phyloP scores from a whole-genome alignment of 2,797 vertebrate genomes.

The Macropodus opercularis region DNA sequence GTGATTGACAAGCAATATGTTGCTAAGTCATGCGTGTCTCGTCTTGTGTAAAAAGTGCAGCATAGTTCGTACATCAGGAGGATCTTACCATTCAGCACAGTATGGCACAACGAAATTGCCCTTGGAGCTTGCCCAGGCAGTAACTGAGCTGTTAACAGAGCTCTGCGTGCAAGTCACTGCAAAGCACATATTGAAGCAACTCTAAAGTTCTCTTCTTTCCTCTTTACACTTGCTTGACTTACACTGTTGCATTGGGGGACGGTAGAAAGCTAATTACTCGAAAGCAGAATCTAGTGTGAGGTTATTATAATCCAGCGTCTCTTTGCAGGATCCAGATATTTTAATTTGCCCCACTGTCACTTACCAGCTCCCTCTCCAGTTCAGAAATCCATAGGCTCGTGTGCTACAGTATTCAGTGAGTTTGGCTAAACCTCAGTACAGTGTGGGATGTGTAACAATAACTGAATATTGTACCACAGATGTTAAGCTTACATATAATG shows the following conservation, averaged over 20 bases:
- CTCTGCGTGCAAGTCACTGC: conserved; percentile 57
- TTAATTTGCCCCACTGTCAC: conserved; percentile 20
- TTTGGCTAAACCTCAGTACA: conserved; percentile 41
- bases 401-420: conserved; percentile 34
- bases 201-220: conserved; percentile 43
- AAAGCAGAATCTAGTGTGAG: conserved; percentile 47
- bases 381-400: conserved; percentile 21
- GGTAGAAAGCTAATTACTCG: conserved; percentile 19
- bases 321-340: conserved; percentile 31
- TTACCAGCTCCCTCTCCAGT: conserved; percentile 38
- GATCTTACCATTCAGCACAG: conserved; percentile 61
- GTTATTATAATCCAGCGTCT: conserved; percentile 31
- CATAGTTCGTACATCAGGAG: conserved; percentile 60
- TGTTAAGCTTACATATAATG: conserved; percentile 50
- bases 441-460: conserved; percentile 41
- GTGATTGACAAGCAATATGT: conserved; percentile 73
- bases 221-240: conserved; percentile 43
- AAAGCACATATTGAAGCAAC: conserved; percentile 37
- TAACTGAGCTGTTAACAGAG: conserved; percentile 55
- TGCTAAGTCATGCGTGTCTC: conserved; percentile 62
- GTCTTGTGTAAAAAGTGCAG: conserved; percentile 61
- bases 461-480: conserved; percentile 46
- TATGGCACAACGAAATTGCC: conserved; percentile 64
- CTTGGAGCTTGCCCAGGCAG: conserved; percentile 61
- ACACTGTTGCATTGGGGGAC: conserved; percentile 27